phyloP scores from a whole-genome alignment of 2,797 vertebrate genomes.

The Hypotaenidia philippensis region DNA sequence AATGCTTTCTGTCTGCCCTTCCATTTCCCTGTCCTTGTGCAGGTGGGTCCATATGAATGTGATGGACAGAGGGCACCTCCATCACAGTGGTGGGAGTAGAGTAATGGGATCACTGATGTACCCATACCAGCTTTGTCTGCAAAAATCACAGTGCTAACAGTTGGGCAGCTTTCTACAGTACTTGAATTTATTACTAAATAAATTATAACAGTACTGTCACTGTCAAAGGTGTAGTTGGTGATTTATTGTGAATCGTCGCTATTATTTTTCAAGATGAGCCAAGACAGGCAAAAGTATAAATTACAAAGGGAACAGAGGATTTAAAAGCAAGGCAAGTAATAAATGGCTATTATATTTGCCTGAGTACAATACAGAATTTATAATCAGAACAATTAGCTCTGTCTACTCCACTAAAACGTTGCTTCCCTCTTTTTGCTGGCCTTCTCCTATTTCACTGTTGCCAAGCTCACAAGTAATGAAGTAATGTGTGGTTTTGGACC shows the following conservation, averaged over 20 bases:
- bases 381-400: slow-evolving; percentile 61
- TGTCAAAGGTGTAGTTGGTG: background rate
- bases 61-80: background rate
- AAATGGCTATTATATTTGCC: slow-evolving; percentile 30
- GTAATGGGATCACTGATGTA: background rate
- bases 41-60: background rate
- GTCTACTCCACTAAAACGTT: slow-evolving; percentile 21
- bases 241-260: background rate
- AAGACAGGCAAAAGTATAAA: slow-evolving; percentile 23
- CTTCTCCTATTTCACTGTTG: slow-evolving; percentile 40
- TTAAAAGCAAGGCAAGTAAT: slow-evolving; percentile 40
- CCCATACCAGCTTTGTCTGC: background rate
- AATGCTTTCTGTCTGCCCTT: background rate
- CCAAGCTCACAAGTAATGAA: slow-evolving; percentile 17
- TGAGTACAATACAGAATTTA: slow-evolving; percentile 49
- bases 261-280: background rate
- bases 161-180: background rate
- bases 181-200: background rate
- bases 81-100: background rate
- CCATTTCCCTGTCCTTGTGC: background rate
- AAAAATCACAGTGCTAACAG: background rate
- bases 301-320: background rate
- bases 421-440: slow-evolving; percentile 16
- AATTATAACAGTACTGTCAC: background rate
- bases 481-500: slow-evolving; percentile 16